Base-by-base conservation (phyloP, 2,113 vertebrate species). In the Fukomys damarensis region DNA sequence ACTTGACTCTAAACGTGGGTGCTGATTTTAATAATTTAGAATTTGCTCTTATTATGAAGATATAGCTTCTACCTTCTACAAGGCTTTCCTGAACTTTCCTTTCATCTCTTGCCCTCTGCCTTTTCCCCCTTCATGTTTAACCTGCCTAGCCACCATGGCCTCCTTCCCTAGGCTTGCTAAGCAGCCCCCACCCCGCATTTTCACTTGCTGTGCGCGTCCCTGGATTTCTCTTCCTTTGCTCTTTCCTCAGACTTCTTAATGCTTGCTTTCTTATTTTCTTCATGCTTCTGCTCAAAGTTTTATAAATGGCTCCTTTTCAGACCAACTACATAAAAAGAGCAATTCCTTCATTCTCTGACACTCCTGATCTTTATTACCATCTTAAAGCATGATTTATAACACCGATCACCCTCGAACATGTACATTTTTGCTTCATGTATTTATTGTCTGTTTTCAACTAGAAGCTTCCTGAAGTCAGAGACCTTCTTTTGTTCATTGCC, bases 41-140 rank as follows among this genome's bases (percentile, higher is more conserved):
- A 81, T 88, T 85, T 35, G 26, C 20, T 96, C n/a, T 52, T 85
- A 38, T 80, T 74, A 38, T n/a, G 74, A 90, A 84, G n/a, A 74
- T 11, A 58, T 2, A 54, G 24, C 28, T 46, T 22, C 52, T 77
- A 32, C 7, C 24, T 74, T 56, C 11, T 16, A 56, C 2, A 30
- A 56, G 10, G 11, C 4, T 56, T 68, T 66, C 46, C 14, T 66
- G n/a, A 80, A 35, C 22, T n/a, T 76, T 1, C 16, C 1, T 85
- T 38, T n/a, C 30, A 5, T 30, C n/a, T 41, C 56, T 38, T 35
- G 6, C 14, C 13, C 3, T 41, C 16, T 43, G 8, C 8, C 17
- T 0, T 22, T 91, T 41, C 19, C 14, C 26, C 6, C 17, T 38
- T 38, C 20, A 19, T 38, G 16, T 30, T 14, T 30, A 32, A n/a